phyloP scores from a whole-genome alignment of 2,888 invertebrate species.

The Charanyca ferruginea region DNA sequence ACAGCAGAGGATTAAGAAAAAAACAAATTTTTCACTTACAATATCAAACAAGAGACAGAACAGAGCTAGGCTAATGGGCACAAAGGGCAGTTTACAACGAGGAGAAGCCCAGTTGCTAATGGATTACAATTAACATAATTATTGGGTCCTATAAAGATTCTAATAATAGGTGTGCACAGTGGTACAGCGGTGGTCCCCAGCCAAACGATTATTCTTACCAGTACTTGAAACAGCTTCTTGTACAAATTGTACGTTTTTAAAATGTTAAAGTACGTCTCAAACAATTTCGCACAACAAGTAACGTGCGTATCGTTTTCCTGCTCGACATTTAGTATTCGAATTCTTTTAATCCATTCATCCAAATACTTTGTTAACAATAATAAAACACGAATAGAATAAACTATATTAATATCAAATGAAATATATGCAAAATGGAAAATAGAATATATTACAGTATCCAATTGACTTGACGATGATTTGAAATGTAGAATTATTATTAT shows the following conservation, averaged over 20 bases:
- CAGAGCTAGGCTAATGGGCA: too few species aligned
- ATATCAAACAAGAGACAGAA: too few species aligned
- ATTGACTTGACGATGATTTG: neutral
- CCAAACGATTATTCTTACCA: constrained; percentile 37
- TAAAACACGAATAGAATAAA: constrained; percentile 22
- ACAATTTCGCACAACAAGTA: constrained; percentile 1
- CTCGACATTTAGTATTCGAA: neutral
- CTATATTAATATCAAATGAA: constrained; percentile 23
- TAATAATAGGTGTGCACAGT: too few species aligned
- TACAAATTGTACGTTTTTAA: constrained; percentile 15
- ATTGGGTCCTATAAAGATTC: too few species aligned
- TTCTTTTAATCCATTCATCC: constrained; percentile 12
- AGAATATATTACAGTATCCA: neutral
- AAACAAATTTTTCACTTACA: too few species aligned
- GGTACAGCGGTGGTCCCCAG: too few species aligned
- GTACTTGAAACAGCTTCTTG: constrained; percentile 11
- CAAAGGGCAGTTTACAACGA: too few species aligned
- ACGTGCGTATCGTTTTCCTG: neutral
- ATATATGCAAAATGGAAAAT: neutral
- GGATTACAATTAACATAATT: too few species aligned
- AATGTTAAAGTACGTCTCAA: constrained; percentile 21
- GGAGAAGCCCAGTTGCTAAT: too few species aligned
- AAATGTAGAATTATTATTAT: neutral
- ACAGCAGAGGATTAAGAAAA: too few species aligned
- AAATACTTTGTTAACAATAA: constrained; percentile 18